phyloP scores from a whole-genome alignment of 35 echinoderm and acorn worm genomes.

The Patiria miniata region DNA sequence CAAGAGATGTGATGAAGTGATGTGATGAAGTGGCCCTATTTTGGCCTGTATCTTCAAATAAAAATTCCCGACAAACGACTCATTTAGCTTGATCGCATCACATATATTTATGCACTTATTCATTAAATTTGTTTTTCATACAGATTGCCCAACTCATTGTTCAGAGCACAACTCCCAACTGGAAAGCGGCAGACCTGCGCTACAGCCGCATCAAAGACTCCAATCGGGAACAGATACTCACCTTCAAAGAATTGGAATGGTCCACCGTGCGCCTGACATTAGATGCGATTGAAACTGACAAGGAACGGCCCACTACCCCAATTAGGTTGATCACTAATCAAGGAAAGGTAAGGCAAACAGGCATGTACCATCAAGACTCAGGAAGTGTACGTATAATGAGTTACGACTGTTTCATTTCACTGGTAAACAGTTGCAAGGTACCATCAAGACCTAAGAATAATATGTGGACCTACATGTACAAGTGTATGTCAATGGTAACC shows the following conservation, averaged over 20 bases:
- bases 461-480: too few relatives aligned
- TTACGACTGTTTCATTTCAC: too few relatives aligned
- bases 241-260: constrained; percentile 98
- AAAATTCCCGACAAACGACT: too few relatives aligned
- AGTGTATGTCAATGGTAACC: too few relatives aligned
- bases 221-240: constrained; percentile 80
- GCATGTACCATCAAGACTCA: too few relatives aligned
- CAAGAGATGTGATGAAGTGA: too few relatives aligned
- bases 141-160: constrained; percentile 89
- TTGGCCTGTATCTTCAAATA: too few relatives aligned
- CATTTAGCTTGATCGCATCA: too few relatives aligned
- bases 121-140: not conserved
- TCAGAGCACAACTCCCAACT: constrained; percentile 84
- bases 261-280: constrained; percentile 71
- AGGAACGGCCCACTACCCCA: constrained; percentile 72
- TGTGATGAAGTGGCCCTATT: too few relatives aligned
- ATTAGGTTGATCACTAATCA: constrained; percentile 99
- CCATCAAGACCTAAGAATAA: too few relatives aligned
- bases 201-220: constrained; percentile 71
- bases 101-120: not conserved
- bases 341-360: constrained; percentile 59
- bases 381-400: too few relatives aligned
- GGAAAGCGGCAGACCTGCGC: constrained; percentile 78
- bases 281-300: constrained; percentile 76
- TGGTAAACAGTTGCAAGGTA: too few relatives aligned